Evolutionary conservation across 2,888 invertebrate genomes (phyloP).

Genomic region (Cephus nigrinus): DNA sequence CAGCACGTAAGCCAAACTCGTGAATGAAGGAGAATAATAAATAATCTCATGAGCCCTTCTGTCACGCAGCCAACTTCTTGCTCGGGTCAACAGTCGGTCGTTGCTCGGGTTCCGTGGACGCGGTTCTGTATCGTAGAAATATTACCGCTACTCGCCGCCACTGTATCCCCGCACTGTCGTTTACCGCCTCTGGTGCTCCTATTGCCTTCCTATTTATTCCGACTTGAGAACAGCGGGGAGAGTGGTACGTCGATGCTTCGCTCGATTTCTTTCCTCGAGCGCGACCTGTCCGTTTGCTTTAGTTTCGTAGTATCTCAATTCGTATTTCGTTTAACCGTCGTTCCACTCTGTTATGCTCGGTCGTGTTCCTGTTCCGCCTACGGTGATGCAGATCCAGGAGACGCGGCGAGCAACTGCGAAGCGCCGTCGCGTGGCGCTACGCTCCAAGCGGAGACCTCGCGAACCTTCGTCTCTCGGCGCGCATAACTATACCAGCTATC

Average conservation of each 20-base stretch:
- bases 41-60: conserved; percentile 12
- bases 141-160: conserved; percentile 63
- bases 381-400: background rate
- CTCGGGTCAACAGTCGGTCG: conserved; percentile 63
- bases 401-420: conserved; percentile 4
- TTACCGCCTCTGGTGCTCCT: background rate
- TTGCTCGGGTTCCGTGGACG: conserved; percentile 47
- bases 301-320: background rate
- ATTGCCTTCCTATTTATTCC: background rate
- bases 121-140: conserved; percentile 49
- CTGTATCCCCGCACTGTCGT: conserved; percentile 23
- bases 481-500: conserved; percentile 8
- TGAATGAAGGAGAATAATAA: conserved; percentile 7
- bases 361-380: background rate
- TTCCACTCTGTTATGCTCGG: background rate
- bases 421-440: conserved; percentile 61
- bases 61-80: conserved; percentile 20
- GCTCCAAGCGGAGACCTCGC: conserved; percentile 62
- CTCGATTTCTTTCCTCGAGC: conserved; percentile 10
- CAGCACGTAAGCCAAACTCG: background rate
- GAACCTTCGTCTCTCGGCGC: conserved; percentile 43
- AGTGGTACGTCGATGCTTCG: background rate
- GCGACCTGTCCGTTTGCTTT: conserved; percentile 23
- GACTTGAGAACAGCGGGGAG: background rate
- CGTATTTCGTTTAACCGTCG: background rate